Percentiles rank a stretch among this genome's conserved stretches.
These are phyloP conservation scores for Tolypeutes matacus DNA, from an alignment of 2,797 vertebrate genomes.

Conservation along the genomic window DNA sequence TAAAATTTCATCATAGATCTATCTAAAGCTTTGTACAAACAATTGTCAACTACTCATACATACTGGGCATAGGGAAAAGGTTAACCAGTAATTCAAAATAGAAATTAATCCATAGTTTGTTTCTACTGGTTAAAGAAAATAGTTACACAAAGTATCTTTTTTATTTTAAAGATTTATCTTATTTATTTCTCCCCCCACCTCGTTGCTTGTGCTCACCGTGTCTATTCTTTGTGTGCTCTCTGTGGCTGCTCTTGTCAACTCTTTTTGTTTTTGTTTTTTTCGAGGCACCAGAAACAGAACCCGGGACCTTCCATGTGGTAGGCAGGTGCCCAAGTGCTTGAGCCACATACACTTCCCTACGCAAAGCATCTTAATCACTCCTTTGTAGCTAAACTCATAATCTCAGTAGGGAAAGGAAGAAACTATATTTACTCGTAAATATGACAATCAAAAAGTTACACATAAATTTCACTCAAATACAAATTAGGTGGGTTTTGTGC, in stretches of 20 bases:
- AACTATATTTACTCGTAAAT: background rate
- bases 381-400: background rate
- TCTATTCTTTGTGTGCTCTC: too few species aligned
- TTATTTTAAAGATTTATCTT: too few species aligned
- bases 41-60: background rate
- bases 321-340: too few species aligned
- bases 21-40: constrained; percentile 22
- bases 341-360: background rate
- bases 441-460: background rate
- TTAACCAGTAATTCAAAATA: constrained; percentile 27
- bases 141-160: background rate
- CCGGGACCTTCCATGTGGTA: too few species aligned
- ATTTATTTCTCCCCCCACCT: too few species aligned
- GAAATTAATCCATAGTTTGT: background rate
- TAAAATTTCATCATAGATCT: constrained; percentile 44
- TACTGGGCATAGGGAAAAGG: background rate
- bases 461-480: background rate
- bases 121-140: background rate
- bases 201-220: too few species aligned
- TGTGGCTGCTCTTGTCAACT: too few species aligned
- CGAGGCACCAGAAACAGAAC: too few species aligned
- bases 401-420: background rate
- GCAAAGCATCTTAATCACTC: background rate
- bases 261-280: too few species aligned
- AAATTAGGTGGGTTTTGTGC: background rate